A percentile compares a stretch with the other conserved stretches of the same genome.
Conservation (phyloP, 2,888 invertebrate species). For the Synergus umbraculus region DNA sequence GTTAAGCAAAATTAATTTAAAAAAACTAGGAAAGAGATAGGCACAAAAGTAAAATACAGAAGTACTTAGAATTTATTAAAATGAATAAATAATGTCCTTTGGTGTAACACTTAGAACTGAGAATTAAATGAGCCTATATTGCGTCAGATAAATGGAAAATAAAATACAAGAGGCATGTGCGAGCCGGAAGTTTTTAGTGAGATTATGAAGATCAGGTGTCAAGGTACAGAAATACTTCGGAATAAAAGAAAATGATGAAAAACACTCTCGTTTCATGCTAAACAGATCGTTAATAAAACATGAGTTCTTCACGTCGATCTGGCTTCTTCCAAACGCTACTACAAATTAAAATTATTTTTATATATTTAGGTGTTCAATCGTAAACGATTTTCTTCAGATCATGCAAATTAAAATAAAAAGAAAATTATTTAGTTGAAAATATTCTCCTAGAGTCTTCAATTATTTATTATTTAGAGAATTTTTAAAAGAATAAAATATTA, state of each 20-base stretch:
- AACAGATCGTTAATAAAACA: slow-evolving; percentile 46
- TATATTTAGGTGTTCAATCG: neutral
- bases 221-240: slow-evolving; percentile 59
- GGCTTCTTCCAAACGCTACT: neutral
- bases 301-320: slow-evolving; percentile 24
- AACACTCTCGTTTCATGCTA: slow-evolving; percentile 42
- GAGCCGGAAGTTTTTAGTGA: slow-evolving; percentile 55
- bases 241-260: slow-evolving; percentile 55
- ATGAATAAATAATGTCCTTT: neutral
- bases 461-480: too few species aligned
- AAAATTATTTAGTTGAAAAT: too few species aligned
- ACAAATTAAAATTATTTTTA: slow-evolving; percentile 10
- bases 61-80: neutral
- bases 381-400: neutral
- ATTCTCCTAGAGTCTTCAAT: too few species aligned
- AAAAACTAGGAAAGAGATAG: neutral
- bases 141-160: slow-evolving; percentile 39
- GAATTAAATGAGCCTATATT: slow-evolving; percentile 31
- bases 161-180: slow-evolving; percentile 32
- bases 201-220: slow-evolving; percentile 60
- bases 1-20: neutral
- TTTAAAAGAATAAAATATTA: neutral
- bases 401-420: neutral
- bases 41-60: neutral
- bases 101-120: neutral